Percentiles rank a stretch among this genome's conserved stretches.
phyloP scores from a whole-genome alignment of 2,797 vertebrate genomes.

The Accipiter fasciatus region DNA sequence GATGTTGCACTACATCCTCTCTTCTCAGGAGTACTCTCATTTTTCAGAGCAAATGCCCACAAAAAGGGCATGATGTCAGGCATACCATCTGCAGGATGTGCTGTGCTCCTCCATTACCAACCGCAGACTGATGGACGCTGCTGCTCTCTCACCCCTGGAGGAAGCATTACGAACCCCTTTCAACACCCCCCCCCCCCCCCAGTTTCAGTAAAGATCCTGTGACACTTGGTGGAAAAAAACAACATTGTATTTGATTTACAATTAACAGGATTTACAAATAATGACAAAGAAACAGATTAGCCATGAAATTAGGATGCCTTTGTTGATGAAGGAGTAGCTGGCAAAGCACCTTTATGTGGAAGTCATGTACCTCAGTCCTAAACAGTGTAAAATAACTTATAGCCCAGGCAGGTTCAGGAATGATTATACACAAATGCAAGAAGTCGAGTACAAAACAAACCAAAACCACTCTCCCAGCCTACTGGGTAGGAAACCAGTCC shows the following conservation, averaged over 20 bases:
- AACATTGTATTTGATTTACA: conserved; percentile 77
- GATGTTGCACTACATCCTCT: background rate
- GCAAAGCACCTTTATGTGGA: conserved; percentile 42
- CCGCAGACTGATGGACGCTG: background rate
- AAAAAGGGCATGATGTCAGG: conserved; percentile 18
- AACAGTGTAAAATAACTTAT: conserved; percentile 52
- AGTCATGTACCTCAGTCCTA: conserved; percentile 49
- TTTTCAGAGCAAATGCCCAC: conserved; percentile 29
- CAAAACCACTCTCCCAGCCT: background rate
- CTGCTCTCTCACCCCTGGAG: background rate
- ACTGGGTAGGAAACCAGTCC: background rate
- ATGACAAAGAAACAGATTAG: conserved; percentile 64
- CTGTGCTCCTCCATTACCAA: background rate
- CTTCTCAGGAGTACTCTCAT: conserved; percentile 19
- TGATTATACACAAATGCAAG: conserved; percentile 9
- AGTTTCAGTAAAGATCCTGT: conserved; percentile 5
- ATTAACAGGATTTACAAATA: conserved; percentile 79
- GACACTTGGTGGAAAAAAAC: conserved; percentile 67
- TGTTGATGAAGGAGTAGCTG: conserved; percentile 50
- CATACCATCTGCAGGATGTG: background rate
- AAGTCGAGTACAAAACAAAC: background rate
- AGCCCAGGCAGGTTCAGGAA: conserved; percentile 39
- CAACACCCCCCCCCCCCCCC: background rate
- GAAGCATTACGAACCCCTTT: background rate
- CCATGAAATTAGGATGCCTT: conserved; percentile 53